Evolutionary conservation across 1,140 invertebrate genomes (phyloP), one percentile per base, ranked within the genome.

Genomic region (Drosophila virilis): DNA sequence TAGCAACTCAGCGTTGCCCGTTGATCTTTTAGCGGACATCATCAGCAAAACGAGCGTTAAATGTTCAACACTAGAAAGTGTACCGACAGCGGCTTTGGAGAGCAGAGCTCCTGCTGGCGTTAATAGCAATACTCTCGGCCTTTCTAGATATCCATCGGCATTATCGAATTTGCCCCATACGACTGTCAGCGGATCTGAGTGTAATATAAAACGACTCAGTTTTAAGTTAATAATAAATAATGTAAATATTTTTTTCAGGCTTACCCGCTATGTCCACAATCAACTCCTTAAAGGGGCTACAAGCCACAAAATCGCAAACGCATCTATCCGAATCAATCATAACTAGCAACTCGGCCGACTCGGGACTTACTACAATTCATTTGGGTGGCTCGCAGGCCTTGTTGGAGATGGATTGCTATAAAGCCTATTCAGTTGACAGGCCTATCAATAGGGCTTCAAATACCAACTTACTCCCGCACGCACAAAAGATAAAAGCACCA

Each of bases 21-120:
- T 72, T 10, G 84, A 88, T 43, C 22, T 77, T 0, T 60, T 88
- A 6, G 37, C 65, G 7, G 84, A 88, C 4, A 84, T 72, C 12
- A 71, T 88, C 10, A 75, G 50, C 64, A 71, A 83, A 43, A 64
- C 77, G 1, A 67, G 33, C 22, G 54, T 88, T 12, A 68, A 57
- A 13, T 68, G 51, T 35, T 33, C 50, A 3, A 9, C 32, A 15
- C 15, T 28, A 8, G 48, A 51, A n/a, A 66, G 17, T 52, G 5
- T 38, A 13, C 17, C 45, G 0, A 38, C 45, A 13, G 22, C 8
- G 8, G 10, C 8, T 2, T 32, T 55, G 52, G 37, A 55, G 40
- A 40, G 22, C 22, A 8, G 37, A 32, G 9, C 3, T 28, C 4
- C 22, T 28, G 4, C 4, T 28, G 22, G 22, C 22, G 5, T 28